Percentiles rank a stretch among this genome's conserved stretches.
phyloP scores from a whole-genome alignment of 2,888 invertebrate species.

The Euproctis similis region DNA sequence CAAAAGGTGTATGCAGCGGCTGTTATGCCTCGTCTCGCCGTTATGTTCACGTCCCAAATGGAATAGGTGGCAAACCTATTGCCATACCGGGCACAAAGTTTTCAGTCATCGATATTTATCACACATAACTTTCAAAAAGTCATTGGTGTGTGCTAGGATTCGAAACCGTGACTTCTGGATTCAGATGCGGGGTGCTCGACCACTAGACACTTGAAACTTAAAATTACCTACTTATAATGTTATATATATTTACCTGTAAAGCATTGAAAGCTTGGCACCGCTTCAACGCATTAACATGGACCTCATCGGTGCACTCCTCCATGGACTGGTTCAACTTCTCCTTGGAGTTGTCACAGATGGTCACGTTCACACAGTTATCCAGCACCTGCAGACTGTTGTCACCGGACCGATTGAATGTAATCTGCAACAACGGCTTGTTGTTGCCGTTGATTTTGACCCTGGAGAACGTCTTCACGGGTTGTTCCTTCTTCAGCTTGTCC shows the following conservation, averaged over 20 bases:
- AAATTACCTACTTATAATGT: not conserved
- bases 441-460: conserved; percentile 63
- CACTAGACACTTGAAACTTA: too few relatives aligned
- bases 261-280: conserved; percentile 71
- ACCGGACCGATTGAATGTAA: conserved; percentile 53
- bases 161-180: too few relatives aligned
- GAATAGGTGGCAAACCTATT: too few relatives aligned
- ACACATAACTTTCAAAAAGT: too few relatives aligned
- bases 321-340: conserved; percentile 42
- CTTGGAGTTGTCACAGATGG: conserved; percentile 43
- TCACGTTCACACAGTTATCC: conserved; percentile 63
- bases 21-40: too few relatives aligned
- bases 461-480: conserved; percentile 49
- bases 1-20: too few relatives aligned
- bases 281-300: conserved; percentile 52
- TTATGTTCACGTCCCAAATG: too few relatives aligned
- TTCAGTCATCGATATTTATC: too few relatives aligned
- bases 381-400: conserved; percentile 62
- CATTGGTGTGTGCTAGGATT: too few relatives aligned
- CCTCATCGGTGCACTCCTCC: conserved; percentile 51
- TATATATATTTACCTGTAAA: conserved; percentile 54
- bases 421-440: conserved; percentile 60
- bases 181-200: too few relatives aligned
- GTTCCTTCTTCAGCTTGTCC: conserved; percentile 30
- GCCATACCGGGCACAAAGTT: too few relatives aligned